A percentile compares a stretch with the other conserved stretches of the same genome.
Evolutionary conservation across 2,797 vertebrate species (phyloP).

Genomic region (Ctenopoma kingsleyae): DNA sequence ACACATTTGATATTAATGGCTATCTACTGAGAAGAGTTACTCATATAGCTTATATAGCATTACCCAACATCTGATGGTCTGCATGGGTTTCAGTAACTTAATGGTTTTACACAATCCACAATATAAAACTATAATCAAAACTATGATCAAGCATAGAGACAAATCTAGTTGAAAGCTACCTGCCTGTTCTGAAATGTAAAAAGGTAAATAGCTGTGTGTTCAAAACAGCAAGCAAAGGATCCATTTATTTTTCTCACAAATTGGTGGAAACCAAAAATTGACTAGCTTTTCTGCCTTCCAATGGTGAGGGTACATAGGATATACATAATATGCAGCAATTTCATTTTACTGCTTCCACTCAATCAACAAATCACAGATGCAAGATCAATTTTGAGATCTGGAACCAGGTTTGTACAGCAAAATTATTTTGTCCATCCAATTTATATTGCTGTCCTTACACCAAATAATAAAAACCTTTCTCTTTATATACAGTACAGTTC

Average conservation of each 20-base stretch:
- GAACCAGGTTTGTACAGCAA: not conserved
- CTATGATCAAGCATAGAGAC: not conserved
- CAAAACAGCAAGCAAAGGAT: not conserved
- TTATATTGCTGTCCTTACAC: too few relatives aligned
- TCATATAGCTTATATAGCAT: not conserved
- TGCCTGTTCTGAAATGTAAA: not conserved
- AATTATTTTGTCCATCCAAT: too few relatives aligned
- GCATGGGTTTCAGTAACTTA: conserved; percentile 1
- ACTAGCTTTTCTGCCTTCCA: not conserved
- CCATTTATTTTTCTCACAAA: not conserved
- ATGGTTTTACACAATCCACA: not conserved
- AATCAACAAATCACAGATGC: not conserved
- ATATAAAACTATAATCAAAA: not conserved
- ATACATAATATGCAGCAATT: not conserved
- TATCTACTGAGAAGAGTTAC: not conserved
- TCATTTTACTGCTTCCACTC: not conserved
- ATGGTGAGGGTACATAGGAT: not conserved
- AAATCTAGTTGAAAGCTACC: not conserved
- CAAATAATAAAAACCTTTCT: too few relatives aligned
- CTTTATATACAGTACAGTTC: too few relatives aligned
- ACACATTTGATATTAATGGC: not conserved
- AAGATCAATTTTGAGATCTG: not conserved
- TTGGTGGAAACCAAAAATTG: not conserved
- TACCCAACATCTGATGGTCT: not conserved
- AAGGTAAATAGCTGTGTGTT: not conserved